phyloP scores from a whole-genome alignment of 2,797 vertebrate genomes.

The Lophius americanus region DNA sequence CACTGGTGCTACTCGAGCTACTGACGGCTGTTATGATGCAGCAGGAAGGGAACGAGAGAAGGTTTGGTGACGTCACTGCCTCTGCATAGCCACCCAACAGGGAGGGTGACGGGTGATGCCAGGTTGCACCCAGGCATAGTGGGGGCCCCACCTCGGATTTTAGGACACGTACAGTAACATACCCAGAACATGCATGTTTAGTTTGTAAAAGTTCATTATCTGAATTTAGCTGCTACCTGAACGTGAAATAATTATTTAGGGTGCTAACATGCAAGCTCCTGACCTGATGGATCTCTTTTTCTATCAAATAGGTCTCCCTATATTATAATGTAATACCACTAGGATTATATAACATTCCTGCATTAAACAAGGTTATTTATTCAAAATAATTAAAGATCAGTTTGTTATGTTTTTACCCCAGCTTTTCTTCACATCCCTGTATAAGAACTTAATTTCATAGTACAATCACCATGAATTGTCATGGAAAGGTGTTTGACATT shows the following conservation, averaged over 20 bases:
- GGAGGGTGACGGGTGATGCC: conserved; percentile 47
- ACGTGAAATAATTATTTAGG: background rate
- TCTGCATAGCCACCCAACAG: conserved; percentile 77
- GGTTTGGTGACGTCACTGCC: conserved; percentile 83
- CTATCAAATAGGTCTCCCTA: background rate
- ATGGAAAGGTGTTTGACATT: too few species aligned
- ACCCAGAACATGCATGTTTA: background rate
- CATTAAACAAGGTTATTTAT: too few species aligned
- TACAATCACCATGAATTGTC: background rate
- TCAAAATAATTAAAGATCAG: too few species aligned
- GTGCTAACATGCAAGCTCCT: too few species aligned
- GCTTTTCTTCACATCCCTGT: too few species aligned
- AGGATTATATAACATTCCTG: too few species aligned
- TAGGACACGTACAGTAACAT: background rate
- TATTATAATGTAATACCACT: too few species aligned
- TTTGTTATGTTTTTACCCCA: too few species aligned
- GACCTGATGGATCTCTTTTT: background rate
- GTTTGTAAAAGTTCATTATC: conserved; percentile 10
- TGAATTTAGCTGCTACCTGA: background rate
- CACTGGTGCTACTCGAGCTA: conserved; percentile 73
- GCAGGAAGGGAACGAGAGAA: conserved; percentile 81
- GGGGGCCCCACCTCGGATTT: conserved; percentile 1
- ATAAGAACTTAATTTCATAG: background rate
- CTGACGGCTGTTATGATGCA: conserved; percentile 84
- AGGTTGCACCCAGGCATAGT: conserved; percentile 14